Evolutionary conservation across 1,140 invertebrate genomes (phyloP).

Genomic region (Paraescarpia echinospica): DNA sequence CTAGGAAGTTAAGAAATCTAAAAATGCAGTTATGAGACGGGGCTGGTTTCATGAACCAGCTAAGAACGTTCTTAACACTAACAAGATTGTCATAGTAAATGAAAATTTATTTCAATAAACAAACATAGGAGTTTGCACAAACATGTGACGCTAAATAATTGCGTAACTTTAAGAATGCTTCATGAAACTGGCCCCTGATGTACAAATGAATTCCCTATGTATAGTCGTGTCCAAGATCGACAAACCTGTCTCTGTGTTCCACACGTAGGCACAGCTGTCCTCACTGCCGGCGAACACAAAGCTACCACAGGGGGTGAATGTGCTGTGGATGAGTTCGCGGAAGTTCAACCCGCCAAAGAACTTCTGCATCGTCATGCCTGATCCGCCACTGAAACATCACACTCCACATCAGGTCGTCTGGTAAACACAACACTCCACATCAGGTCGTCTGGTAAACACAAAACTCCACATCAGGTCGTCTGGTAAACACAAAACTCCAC

Average conservation of each 20-base stretch:
- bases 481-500: neutral
- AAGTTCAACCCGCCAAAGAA: slow-evolving; percentile 56
- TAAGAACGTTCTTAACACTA: no score
- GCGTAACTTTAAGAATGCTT: no score
- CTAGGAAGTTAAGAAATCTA: no score
- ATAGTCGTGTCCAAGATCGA: neutral
- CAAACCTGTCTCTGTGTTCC: slow-evolving; percentile 72
- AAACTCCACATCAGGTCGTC: slow-evolving; percentile 36
- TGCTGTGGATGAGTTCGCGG: slow-evolving; percentile 57
- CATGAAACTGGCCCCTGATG: no score
- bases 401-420: slow-evolving; percentile 33
- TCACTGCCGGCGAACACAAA: slow-evolving; percentile 76
- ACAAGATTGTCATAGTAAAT: no score
- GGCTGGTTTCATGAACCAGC: no score
- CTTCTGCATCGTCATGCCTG: slow-evolving; percentile 43
- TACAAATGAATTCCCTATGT: neutral
- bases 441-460: slow-evolving; percentile 34
- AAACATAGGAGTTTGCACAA: no score
- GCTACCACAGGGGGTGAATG: slow-evolving; percentile 67
- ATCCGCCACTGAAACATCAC: slow-evolving; percentile 35
- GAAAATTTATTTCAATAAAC: no score
- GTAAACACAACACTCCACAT: neutral
- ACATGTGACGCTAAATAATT: no score
- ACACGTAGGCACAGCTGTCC: slow-evolving; percentile 78
- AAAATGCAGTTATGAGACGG: no score